Conservation (phyloP, 1,140 invertebrate genomes). For the Lineus longissimus region DNA sequence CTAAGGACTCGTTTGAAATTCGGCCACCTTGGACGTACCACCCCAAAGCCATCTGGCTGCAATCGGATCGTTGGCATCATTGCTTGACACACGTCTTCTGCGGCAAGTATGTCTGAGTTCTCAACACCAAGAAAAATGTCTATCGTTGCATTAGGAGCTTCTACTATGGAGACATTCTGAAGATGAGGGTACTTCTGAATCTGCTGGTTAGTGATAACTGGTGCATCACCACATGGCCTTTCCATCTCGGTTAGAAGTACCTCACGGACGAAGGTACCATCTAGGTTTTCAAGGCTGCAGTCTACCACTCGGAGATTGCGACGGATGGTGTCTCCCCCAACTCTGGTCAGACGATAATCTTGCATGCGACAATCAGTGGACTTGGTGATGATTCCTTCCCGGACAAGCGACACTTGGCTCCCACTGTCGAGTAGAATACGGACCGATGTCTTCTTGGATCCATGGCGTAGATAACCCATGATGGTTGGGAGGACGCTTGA, state of each 20-base stretch:
- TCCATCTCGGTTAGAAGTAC: background rate
- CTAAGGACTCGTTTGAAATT: background rate
- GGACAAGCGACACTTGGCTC: background rate
- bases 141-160: background rate
- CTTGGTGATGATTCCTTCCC: background rate
- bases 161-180: background rate
- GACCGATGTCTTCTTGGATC: background rate
- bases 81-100: background rate
- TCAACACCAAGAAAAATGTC: background rate
- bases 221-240: background rate
- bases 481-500: background rate
- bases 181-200: background rate
- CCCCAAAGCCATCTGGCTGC: background rate
- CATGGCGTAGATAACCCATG: background rate
- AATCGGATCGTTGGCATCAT: background rate
- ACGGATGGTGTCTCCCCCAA: background rate
- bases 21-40: conserved; percentile 1
- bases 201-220: background rate
- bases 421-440: background rate
- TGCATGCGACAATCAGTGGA: background rate
- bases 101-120: background rate
- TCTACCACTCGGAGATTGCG: background rate
- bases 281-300: background rate
- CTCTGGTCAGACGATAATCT: background rate
- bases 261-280: background rate